Conservation (phyloP, 2,113 vertebrate species). For the Entosphenus tridentatus region DNA sequence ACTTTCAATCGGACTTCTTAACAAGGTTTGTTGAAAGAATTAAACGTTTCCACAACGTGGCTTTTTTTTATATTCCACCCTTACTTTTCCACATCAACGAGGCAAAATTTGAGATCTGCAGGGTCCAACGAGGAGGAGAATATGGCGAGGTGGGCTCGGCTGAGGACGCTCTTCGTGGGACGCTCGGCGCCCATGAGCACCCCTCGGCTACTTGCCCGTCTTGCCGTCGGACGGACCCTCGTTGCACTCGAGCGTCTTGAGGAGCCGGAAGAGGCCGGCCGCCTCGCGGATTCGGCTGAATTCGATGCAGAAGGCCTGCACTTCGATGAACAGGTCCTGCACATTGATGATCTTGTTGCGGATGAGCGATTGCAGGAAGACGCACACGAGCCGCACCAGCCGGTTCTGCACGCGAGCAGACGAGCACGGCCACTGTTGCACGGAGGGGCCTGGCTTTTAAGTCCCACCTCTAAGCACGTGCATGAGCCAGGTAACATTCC, state of each 20-base stretch:
- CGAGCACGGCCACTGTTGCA: too few species aligned
- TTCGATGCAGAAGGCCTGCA: slow-evolving; percentile 95
- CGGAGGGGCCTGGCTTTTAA: not conserved
- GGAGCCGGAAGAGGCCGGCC: slow-evolving; percentile 71
- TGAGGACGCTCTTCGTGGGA: too few species aligned
- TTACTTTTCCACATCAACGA: too few species aligned
- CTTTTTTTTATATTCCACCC: too few species aligned
- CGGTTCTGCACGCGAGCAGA: slow-evolving; percentile 44
- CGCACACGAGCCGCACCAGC: slow-evolving; percentile 83
- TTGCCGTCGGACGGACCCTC: slow-evolving; percentile 45
- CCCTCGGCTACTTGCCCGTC: not conserved
- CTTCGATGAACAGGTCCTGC: slow-evolving; percentile 96
- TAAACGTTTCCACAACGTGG: too few species aligned
- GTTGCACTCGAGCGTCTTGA: slow-evolving; percentile 86
- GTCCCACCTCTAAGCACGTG: not conserved
- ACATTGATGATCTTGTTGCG: slow-evolving; percentile 98
- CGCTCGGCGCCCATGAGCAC: too few species aligned
- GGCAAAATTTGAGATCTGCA: too few species aligned
- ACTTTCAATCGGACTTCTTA: too few species aligned
- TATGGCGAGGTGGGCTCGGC: too few species aligned
- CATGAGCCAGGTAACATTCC: too few species aligned
- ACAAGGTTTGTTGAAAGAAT: too few species aligned
- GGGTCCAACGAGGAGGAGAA: too few species aligned
- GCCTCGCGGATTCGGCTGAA: slow-evolving; percentile 94
- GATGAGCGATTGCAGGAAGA: slow-evolving; percentile 93